Evolutionary conservation across 2,113 vertebrate species (phyloP).

Genomic region (Gnathonemus longibarbis): DNA sequence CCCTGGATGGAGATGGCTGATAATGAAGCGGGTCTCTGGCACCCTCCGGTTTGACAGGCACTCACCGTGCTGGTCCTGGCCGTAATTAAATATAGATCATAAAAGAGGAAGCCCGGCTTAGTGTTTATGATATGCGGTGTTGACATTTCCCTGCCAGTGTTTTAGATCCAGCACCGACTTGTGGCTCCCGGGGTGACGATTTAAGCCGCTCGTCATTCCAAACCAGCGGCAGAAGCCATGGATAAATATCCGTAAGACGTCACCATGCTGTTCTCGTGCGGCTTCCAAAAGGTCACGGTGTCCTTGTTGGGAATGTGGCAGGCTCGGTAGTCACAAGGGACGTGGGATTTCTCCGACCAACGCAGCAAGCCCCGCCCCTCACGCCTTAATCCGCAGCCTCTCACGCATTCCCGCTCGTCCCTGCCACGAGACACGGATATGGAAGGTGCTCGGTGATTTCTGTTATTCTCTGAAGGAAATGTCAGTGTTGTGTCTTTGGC

Average conservation of each 20-base stretch:
- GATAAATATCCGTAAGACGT: background rate
- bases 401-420: background rate
- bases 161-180: background rate
- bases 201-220: background rate
- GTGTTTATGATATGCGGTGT: background rate
- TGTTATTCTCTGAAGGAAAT: background rate
- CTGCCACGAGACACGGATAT: too few species aligned
- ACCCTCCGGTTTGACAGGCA: constrained; percentile 7
- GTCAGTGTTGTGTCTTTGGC: background rate
- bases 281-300: background rate
- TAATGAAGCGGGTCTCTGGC: constrained; percentile 2
- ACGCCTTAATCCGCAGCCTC: background rate
- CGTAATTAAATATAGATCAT: constrained; percentile 19
- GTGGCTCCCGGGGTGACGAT: background rate
- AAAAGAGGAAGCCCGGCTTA: background rate
- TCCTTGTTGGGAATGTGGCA: background rate
- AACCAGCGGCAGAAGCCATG: background rate
- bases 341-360: background rate
- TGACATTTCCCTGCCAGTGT: constrained; percentile 5
- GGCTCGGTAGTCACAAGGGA: background rate
- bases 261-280: background rate
- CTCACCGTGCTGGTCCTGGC: background rate
- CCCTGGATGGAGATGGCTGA: background rate
- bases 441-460: background rate
- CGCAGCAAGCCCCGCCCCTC: background rate